Conservation (phyloP, 1,140 invertebrate genomes). For the Caenorhabditis latens region DNA sequence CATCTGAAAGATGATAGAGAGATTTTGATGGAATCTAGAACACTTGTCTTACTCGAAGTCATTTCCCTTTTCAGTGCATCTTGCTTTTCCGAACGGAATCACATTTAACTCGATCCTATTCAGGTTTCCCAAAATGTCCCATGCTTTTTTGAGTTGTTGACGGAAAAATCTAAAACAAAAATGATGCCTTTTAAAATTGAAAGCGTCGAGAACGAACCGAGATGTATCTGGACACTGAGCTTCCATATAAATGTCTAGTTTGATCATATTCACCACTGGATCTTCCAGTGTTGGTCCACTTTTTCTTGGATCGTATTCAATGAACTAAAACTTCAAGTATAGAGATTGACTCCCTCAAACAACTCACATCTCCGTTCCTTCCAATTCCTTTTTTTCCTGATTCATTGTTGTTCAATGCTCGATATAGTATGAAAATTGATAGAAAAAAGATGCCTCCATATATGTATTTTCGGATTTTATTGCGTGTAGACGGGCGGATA, state of each 20-base stretch:
- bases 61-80: constrained; percentile 69
- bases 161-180: constrained; percentile 68
- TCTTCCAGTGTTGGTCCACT: constrained; percentile 2
- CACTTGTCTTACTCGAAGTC: constrained; percentile 71
- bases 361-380: constrained; percentile 30
- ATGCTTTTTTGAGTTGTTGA: constrained; percentile 73
- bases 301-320: constrained; percentile 4
- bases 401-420: constrained; percentile 18
- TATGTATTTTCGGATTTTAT: constrained; percentile 38
- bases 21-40: constrained; percentile 1
- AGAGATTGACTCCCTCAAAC: not conserved
- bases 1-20: constrained; percentile 67
- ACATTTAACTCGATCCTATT: constrained; percentile 71
- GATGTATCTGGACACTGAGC: constrained; percentile 77
- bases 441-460: not conserved
- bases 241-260: constrained; percentile 73
- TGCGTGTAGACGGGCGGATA: constrained; percentile 6
- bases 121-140: constrained; percentile 67
- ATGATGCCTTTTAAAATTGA: not conserved
- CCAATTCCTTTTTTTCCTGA: not conserved
- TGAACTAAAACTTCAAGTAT: constrained; percentile 18
- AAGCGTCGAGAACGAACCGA: not conserved
- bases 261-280: constrained; percentile 60
- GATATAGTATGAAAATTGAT: not conserved
- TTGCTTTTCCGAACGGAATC: constrained; percentile 77